A percentile compares a stretch with the other conserved stretches of the same genome.
Evolutionary conservation across 2,888 invertebrate species (phyloP).

Genomic region (Temnothorax unifasciatus): DNA sequence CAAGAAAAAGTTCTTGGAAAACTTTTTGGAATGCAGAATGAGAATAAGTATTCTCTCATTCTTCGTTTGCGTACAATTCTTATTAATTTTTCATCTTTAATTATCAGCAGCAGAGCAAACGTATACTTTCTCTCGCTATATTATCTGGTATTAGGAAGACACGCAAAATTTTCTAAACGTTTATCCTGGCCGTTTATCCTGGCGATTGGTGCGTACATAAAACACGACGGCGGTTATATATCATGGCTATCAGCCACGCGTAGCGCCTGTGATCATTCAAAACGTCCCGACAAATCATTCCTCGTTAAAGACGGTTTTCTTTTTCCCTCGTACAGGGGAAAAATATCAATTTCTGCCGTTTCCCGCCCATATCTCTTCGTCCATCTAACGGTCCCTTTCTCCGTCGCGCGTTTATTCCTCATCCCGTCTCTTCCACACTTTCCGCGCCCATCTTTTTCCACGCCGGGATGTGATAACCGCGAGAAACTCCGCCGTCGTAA

Average conservation of each 20-base stretch:
- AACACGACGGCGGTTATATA: conserved; percentile 34
- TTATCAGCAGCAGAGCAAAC: not conserved
- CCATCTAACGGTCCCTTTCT: conserved; percentile 66
- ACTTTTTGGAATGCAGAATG: too few species aligned
- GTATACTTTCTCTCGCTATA: not conserved
- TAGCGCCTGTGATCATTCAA: conserved; percentile 38
- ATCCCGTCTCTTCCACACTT: conserved; percentile 17
- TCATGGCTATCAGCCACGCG: conserved; percentile 49
- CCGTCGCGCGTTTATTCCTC: conserved; percentile 61
- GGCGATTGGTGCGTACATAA: conserved; percentile 30
- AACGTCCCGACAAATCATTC: conserved; percentile 66
- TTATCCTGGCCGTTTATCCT: conserved; percentile 7
- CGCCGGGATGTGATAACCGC: conserved; percentile 65
- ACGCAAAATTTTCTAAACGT: conserved; percentile 28
- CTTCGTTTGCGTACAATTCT: not conserved
- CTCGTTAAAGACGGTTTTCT: conserved; percentile 65
- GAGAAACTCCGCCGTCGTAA: conserved; percentile 59
- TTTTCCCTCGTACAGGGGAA: conserved; percentile 17
- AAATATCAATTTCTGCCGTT: conserved; percentile 67
- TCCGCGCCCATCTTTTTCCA: conserved; percentile 43
- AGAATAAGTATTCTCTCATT: not conserved
- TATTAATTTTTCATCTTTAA: not conserved
- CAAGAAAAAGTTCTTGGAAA: too few species aligned
- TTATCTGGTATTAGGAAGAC: not conserved
- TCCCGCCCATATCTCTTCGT: conserved; percentile 47